phyloP scores from a whole-genome alignment of 2,888 invertebrate genomes.

The Tetragnatha montana region DNA sequence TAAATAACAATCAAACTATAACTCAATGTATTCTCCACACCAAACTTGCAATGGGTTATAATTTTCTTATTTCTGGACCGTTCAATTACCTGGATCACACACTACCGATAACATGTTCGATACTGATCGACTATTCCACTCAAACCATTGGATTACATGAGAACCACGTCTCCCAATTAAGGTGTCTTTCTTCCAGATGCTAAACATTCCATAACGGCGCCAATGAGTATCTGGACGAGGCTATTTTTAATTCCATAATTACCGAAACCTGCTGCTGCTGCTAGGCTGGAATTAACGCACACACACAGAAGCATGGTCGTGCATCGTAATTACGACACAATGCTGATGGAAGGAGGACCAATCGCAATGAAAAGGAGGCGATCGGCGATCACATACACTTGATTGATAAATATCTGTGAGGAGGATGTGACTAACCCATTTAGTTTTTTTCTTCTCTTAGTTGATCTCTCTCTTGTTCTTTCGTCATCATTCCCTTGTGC shows the following conservation, averaged over 20 bases:
- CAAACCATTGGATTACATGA: background rate
- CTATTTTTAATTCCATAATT: conserved; percentile 54
- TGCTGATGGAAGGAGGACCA: background rate
- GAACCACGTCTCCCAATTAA: conserved; percentile 8
- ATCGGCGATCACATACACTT: too few relatives aligned
- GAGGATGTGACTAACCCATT: conserved; percentile 48
- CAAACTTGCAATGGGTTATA: background rate
- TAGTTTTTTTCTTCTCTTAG: background rate
- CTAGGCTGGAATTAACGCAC: background rate
- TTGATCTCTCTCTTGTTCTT: conserved; percentile 1
- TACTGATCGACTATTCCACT: background rate
- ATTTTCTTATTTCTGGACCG: background rate
- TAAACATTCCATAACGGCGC: conserved; percentile 43
- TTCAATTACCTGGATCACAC: background rate
- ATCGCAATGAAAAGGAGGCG: conserved; percentile 19
- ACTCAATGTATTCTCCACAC: too few relatives aligned
- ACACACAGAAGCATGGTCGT: conserved; percentile 26
- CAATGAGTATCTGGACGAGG: conserved; percentile 40
- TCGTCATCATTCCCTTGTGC: conserved; percentile 18
- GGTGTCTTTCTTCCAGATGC: conserved; percentile 1
- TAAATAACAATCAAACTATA: too few relatives aligned
- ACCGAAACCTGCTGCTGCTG: background rate
- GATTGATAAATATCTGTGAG: conserved; percentile 44
- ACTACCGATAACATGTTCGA: background rate
- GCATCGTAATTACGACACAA: conserved; percentile 37